Base-by-base conservation (phyloP, 2,888 invertebrate species). In the Zhengitettix transpicula region DNA sequence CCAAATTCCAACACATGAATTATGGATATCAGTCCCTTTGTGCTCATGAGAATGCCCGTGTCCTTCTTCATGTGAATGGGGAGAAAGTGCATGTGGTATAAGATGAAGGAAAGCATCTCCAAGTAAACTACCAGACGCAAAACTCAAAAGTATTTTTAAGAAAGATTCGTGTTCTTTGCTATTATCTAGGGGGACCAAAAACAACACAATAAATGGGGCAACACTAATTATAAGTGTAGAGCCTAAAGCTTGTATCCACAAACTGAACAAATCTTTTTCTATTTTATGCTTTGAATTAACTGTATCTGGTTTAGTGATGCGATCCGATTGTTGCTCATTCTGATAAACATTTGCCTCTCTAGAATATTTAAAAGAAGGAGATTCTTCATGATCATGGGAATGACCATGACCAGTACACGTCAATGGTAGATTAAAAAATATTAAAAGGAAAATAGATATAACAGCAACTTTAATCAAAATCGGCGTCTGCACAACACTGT, bases 61-160 rank as follows among this genome's bases (percentile, higher is more conserved):
- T 12, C 67, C 65, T 56, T 78, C 77, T 12, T 60, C 57, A 59
- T 71, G 67, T 10, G 59, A 57, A 57, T 65, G 65, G 10, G 64
- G 64, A 15, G 61, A 47, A 10, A 86, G 80, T 55, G 99, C 96
- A 74, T 99, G 99, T 1, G 99, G 99, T 70, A 99, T 99, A 64
- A 99, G 77, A 76, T 99, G 99, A 9, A 99, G 79, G 73, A 99
- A 99, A 0, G 99, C 98, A 77, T 99, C 99, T 10, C 99, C 99
- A 0, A 99, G 78, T 14, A 99, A 79, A 55, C 99, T 94, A 53
- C 96, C 94, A 1, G 95, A 93, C 0, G 95, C 96, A 74, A 96
- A 96, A 15, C 93, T 91, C 55, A 96, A 74, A 56, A 96, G 78
- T 62, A 97, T 81, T 75, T 97, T 98, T 10, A 98, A 76, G 51